These are phyloP conservation scores for Ectemnius lituratus DNA, from an alignment of 2,888 invertebrate genomes.

Conservation along the genomic window DNA sequence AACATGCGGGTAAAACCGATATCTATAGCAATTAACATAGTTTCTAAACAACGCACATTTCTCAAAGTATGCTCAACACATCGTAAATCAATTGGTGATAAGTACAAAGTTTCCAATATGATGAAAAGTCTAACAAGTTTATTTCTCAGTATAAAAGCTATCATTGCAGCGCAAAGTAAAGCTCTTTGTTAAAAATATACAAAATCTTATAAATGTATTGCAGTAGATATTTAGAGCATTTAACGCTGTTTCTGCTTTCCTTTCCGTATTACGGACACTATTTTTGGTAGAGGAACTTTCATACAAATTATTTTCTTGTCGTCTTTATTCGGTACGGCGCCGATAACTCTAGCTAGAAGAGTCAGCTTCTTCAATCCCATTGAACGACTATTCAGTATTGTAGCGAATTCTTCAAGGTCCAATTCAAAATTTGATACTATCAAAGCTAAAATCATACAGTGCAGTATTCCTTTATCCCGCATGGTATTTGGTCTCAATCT, in stretches of 20 bases:
- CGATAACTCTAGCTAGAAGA: slow-evolving; percentile 66
- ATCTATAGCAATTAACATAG: no score
- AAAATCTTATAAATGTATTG: neutral
- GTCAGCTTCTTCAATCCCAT: slow-evolving; percentile 66
- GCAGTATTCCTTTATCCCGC: slow-evolving; percentile 71
- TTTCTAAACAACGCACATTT: no score
- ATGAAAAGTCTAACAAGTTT: no score
- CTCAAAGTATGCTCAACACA: no score
- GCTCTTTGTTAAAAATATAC: neutral
- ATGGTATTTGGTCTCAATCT: slow-evolving; percentile 69
- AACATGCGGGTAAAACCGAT: no score
- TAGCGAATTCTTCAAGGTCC: slow-evolving; percentile 67
- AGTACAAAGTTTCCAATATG: no score
- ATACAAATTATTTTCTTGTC: slow-evolving; percentile 65
- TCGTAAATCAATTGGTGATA: no score
- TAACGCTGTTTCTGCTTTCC: slow-evolving; percentile 49
- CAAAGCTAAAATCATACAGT: slow-evolving; percentile 70
- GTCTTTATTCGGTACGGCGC: slow-evolving; percentile 63
- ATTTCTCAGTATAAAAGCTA: no score
- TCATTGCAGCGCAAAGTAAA: no score
- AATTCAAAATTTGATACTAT: slow-evolving; percentile 65
- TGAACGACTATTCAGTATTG: slow-evolving; percentile 54
- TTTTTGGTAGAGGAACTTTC: slow-evolving; percentile 70
- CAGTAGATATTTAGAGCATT: slow-evolving; percentile 9
- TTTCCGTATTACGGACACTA: slow-evolving; percentile 40